Evolutionary conservation across 2,797 vertebrate genomes (phyloP).

Genomic region (Spinus pinus): DNA sequence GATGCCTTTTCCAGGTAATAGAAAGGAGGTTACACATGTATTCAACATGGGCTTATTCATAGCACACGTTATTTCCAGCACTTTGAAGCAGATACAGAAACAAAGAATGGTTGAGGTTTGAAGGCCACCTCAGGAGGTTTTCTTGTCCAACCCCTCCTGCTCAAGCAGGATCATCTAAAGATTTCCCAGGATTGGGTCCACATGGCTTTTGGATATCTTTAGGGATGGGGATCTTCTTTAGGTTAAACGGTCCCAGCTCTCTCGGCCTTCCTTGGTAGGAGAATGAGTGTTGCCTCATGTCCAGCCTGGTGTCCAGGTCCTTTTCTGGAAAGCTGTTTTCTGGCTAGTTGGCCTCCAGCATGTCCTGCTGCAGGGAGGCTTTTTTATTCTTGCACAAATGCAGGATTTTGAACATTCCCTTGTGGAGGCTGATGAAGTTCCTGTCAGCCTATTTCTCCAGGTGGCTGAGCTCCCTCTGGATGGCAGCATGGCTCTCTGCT

Average conservation of each 20-base stretch:
- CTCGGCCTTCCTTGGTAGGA: background rate
- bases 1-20: background rate
- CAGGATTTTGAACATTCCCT: background rate
- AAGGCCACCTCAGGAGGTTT: background rate
- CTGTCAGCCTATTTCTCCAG: background rate
- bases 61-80: background rate
- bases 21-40: background rate
- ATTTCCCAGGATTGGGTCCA: background rate
- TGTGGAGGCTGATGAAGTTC: background rate
- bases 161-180: background rate
- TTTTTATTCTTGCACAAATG: background rate
- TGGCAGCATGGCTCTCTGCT: background rate
- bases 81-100: background rate
- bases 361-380: background rate
- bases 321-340: background rate
- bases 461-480: background rate
- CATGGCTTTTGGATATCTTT: background rate
- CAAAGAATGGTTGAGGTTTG: background rate
- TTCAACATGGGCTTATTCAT: background rate
- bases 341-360: background rate
- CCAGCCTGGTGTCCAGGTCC: background rate
- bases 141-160: background rate
- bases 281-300: background rate
- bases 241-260: background rate
- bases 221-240: background rate